A percentile compares a stretch with the other conserved stretches of the same genome.
Evolutionary conservation across 2,797 vertebrate species (phyloP).

Genomic region (Sternarchorhynchus goeldii): DNA sequence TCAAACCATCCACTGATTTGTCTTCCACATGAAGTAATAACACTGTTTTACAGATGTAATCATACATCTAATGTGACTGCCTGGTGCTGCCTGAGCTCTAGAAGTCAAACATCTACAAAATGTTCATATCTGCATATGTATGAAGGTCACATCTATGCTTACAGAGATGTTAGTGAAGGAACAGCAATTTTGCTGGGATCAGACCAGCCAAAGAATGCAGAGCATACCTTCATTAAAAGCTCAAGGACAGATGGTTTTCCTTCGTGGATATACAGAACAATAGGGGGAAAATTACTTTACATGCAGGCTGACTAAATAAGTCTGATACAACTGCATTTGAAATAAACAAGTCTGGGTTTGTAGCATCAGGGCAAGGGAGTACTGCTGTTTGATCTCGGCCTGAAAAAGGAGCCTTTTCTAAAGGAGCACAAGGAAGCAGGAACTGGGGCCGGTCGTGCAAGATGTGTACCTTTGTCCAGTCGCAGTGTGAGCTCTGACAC

Average conservation of each 20-base stretch:
- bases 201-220: not conserved
- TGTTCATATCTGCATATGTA: constrained; percentile 18
- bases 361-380: not conserved
- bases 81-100: constrained; percentile 14
- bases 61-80: constrained; percentile 12
- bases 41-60: constrained; percentile 24
- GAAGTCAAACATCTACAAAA: constrained; percentile 25
- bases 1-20: not conserved
- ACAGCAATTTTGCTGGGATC: not conserved
- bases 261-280: not conserved
- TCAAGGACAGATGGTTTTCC: not conserved
- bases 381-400: not conserved
- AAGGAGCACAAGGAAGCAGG: constrained; percentile 1
- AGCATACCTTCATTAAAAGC: not conserved
- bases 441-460: not conserved
- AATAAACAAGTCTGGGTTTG: not conserved
- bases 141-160: constrained; percentile 27
- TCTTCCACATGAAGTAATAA: not conserved
- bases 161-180: constrained; percentile 7
- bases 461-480: constrained; percentile 66
- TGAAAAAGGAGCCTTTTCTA: not conserved
- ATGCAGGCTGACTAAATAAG: not conserved
- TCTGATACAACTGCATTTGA: not conserved
- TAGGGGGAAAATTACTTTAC: not conserved
- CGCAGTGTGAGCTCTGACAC: constrained; percentile 70